These are phyloP conservation scores for Brotula barbata DNA, from an alignment of 2,797 vertebrate genomes.

Conservation along the genomic window DNA sequence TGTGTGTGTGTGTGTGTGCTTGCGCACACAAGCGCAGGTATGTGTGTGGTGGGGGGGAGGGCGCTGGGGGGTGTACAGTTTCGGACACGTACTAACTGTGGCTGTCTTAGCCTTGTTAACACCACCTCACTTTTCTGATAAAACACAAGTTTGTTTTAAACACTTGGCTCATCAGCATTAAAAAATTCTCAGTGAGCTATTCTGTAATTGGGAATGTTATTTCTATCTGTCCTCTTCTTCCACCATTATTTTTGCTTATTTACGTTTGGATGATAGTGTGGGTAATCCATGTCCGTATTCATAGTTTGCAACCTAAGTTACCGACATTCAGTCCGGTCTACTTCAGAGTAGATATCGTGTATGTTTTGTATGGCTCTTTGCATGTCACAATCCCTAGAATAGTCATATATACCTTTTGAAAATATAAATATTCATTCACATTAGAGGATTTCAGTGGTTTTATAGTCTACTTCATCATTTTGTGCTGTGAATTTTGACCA, in stretches of 20 bases:
- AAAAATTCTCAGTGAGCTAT: not conserved
- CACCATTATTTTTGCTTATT: conserved; percentile 7
- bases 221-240: conserved; percentile 5
- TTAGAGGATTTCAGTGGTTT: too few relatives aligned
- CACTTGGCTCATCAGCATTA: not conserved
- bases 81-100: conserved; percentile 54
- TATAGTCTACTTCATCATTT: too few relatives aligned
- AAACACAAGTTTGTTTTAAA: conserved; percentile 16
- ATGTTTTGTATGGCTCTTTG: too few relatives aligned
- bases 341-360: too few relatives aligned
- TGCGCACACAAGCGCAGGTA: too few relatives aligned
- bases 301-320: too few relatives aligned
- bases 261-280: conserved; percentile 15
- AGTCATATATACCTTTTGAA: too few relatives aligned
- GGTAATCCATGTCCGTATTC: conserved; percentile 9
- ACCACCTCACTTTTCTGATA: conserved; percentile 17
- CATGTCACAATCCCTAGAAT: too few relatives aligned
- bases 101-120: conserved; percentile 39
- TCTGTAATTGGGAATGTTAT: conserved; percentile 1
- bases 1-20: not conserved
- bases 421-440: too few relatives aligned
- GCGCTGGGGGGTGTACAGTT: conserved; percentile 11
- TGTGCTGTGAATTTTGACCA: too few relatives aligned
- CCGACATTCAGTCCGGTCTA: too few relatives aligned
- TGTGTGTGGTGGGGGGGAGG: conserved; percentile 15